Base-by-base conservation (phyloP, 2,113 vertebrate species). In the Indri indri region DNA sequence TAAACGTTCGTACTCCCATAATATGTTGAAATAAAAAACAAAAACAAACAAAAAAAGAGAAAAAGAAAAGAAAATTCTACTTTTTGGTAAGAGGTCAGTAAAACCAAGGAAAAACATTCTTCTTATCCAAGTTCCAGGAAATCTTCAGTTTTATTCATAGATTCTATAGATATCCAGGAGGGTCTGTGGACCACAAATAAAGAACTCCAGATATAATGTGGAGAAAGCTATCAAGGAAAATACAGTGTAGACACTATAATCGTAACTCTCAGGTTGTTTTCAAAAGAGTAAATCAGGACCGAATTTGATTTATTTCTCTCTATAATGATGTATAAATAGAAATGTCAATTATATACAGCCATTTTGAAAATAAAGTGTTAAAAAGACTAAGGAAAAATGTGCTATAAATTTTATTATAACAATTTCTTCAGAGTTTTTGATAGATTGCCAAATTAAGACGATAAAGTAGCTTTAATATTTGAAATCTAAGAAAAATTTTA, bases 371-470 rank as follows among this genome's bases (percentile, higher is more conserved):
- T 83, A 76, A 71, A 25, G 45, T 32, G 7, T n/a, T 92, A 52
- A 86, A 79, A 73, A 68, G 11, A 83, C 22, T 79, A 59, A 57
- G 18, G 11, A 8, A 40, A 37, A 34, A 5, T 63, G 11, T 32
- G 20, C 50, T 92, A 76, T 45, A 57, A 66, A n/a, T 84, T 12
- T 71, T 47, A 74, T 54, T 80, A 54, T 54, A 88, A 71, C 76
- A 34, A 82, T 59, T 88, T 86, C 25, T 42, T 71, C 30, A 90
- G 34, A 50, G 34, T 1, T 42, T 90, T 77, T 82, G 52, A 66
- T 57, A 90, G 1, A 16, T 40, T 52, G 2, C 3, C 22, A 65
- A 82, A 90, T 65, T 77, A 71, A 66, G 45, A 82, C 63, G 42
- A 85, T 37, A 61, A 66, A 54, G 0, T 37, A n/a, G 0, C 5